Evolutionary conservation across 2,797 vertebrate species (phyloP).

Genomic region (Anableps anableps): DNA sequence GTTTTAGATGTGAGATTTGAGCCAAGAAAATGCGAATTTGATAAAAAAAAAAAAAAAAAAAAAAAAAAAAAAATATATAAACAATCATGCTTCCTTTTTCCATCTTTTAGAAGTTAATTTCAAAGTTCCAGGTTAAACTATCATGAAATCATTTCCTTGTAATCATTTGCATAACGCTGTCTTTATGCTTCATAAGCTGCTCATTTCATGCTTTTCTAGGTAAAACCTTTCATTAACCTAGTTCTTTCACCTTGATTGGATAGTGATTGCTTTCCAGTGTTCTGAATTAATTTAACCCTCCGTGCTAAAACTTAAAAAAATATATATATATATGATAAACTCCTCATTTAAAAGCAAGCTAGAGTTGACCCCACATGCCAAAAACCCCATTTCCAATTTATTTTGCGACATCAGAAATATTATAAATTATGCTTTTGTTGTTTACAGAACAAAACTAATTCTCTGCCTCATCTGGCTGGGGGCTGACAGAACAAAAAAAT

Average conservation of each 20-base stretch:
- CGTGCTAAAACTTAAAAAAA: neutral
- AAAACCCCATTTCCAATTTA: neutral
- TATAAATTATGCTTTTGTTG: neutral
- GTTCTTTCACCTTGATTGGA: neutral
- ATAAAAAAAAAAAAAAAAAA: too few species aligned
- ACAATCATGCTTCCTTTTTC: neutral
- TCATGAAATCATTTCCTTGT: neutral
- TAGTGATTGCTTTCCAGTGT: neutral
- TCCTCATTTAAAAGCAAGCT: neutral
- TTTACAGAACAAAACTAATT: neutral
- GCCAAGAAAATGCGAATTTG: constrained; percentile 8
- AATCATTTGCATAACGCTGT: neutral
- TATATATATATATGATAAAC: neutral
- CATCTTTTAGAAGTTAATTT: neutral
- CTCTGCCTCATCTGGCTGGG: too few species aligned
- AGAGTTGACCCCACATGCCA: neutral
- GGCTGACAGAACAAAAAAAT: neutral
- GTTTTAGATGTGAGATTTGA: constrained; percentile 7
- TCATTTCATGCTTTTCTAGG: neutral
- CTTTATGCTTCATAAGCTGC: neutral
- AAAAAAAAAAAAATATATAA: too few species aligned
- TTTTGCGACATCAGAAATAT: neutral
- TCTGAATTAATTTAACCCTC: neutral
- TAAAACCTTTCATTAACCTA: neutral
- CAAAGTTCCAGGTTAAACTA: neutral